phyloP scores from a whole-genome alignment of 2,888 invertebrate genomes.

The Leucoma salicis region DNA sequence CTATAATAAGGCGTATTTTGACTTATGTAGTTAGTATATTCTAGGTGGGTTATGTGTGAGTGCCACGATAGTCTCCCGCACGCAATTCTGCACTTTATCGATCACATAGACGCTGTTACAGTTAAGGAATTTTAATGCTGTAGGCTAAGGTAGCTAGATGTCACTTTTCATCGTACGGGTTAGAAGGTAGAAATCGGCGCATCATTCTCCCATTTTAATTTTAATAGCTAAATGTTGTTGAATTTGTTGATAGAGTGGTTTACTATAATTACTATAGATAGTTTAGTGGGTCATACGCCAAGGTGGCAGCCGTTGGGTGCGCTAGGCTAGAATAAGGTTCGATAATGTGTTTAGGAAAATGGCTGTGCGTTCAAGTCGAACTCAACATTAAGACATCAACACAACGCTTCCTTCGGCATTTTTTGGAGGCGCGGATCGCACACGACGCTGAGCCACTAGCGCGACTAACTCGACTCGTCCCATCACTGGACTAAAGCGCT shows the following conservation, averaged over 20 bases:
- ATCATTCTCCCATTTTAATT: constrained; percentile 66
- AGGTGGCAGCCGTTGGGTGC: constrained; percentile 65
- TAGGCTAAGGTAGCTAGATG: constrained; percentile 69
- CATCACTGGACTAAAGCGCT: constrained; percentile 4
- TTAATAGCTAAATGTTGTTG: constrained; percentile 81
- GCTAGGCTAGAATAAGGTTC: constrained; percentile 63
- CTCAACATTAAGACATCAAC: constrained; percentile 65
- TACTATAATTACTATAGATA: constrained; percentile 69
- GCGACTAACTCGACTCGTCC: constrained; percentile 7
- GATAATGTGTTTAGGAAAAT: constrained; percentile 70
- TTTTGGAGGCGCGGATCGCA: constrained; percentile 45
- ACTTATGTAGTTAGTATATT: too few species aligned
- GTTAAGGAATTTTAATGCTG: constrained; percentile 61
- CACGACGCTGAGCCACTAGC: constrained; percentile 35
- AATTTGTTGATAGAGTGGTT: constrained; percentile 80
- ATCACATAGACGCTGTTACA: constrained; percentile 44
- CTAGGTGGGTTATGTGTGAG: constrained; percentile 12
- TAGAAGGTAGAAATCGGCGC: constrained; percentile 26
- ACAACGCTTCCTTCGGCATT: constrained; percentile 29
- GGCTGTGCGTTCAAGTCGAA: constrained; percentile 75
- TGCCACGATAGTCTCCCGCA: constrained; percentile 17
- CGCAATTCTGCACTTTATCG: constrained; percentile 29
- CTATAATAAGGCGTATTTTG: too few species aligned
- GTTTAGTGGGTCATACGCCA: constrained; percentile 64
- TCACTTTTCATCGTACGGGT: constrained; percentile 48